phyloP scores from a whole-genome alignment of 2,888 invertebrate species.

The Cheiracanthium punctorium region DNA sequence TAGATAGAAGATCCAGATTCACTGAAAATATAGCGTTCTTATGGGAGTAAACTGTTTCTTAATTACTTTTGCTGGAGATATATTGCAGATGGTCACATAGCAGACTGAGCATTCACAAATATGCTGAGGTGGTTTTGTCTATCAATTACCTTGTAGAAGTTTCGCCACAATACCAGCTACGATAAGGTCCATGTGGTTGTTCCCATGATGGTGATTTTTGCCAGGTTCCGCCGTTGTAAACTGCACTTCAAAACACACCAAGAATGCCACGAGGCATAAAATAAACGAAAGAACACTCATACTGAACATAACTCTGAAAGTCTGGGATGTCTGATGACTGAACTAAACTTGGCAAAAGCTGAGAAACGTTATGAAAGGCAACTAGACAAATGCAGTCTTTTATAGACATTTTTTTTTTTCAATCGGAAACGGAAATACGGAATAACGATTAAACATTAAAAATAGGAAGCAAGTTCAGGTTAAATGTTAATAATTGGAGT shows the following conservation, averaged over 20 bases:
- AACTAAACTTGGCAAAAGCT: too few relatives aligned
- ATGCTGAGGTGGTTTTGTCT: too few relatives aligned
- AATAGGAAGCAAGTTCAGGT: background rate
- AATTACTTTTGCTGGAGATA: too few relatives aligned
- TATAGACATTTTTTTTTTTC: too few relatives aligned
- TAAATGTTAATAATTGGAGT: background rate
- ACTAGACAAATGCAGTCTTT: too few relatives aligned
- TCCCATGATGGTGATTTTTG: background rate
- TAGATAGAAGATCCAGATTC: too few relatives aligned
- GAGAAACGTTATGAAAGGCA: too few relatives aligned
- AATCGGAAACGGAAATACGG: background rate
- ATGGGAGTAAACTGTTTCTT: too few relatives aligned
- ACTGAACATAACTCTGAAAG: background rate
- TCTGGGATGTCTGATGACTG: too few relatives aligned
- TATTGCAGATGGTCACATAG: too few relatives aligned
- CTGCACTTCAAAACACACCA: background rate
- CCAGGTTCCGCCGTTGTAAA: background rate
- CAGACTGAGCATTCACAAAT: too few relatives aligned
- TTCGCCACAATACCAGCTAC: background rate
- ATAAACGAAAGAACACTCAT: background rate
- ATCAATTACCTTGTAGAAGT: background rate
- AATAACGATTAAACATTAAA: background rate
- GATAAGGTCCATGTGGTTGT: background rate
- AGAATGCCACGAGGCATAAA: background rate
- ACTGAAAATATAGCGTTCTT: too few relatives aligned